Evolutionary conservation across 2,113 vertebrate species (phyloP).

Genomic region (Alces alces): DNA sequence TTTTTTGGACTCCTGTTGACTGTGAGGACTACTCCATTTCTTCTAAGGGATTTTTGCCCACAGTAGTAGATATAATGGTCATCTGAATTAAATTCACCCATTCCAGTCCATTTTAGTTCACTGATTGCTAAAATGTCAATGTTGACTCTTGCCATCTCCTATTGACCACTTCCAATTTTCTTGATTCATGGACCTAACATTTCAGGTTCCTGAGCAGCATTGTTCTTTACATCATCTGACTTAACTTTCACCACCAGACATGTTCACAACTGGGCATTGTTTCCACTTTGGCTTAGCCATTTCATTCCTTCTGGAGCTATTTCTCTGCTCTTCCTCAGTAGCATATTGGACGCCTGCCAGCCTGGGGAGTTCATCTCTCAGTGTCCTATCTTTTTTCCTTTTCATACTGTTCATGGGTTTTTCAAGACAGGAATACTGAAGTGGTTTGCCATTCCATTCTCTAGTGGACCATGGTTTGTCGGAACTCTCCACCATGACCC

Average conservation of each 20-base stretch:
- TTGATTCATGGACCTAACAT: neutral
- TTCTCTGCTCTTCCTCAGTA: neutral
- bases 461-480: neutral
- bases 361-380: neutral
- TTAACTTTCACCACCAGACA: neutral
- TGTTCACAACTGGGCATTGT: fast-evolving
- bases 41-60: neutral
- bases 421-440: neutral
- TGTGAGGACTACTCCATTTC: neutral
- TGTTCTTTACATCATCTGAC: neutral
- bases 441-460: neutral
- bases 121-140: neutral
- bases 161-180: neutral
- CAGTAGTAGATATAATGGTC: neutral
- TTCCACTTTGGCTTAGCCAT: neutral
- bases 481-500: neutral
- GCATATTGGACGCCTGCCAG: neutral
- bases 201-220: neutral
- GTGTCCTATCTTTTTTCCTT: neutral
- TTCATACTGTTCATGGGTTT: neutral
- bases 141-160: neutral
- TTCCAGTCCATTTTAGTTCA: neutral
- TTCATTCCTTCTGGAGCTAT: neutral
- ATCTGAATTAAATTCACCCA: neutral
- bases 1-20: neutral